phyloP scores from a whole-genome alignment of 2,888 invertebrate species.

The Chymomyza procnemis region DNA sequence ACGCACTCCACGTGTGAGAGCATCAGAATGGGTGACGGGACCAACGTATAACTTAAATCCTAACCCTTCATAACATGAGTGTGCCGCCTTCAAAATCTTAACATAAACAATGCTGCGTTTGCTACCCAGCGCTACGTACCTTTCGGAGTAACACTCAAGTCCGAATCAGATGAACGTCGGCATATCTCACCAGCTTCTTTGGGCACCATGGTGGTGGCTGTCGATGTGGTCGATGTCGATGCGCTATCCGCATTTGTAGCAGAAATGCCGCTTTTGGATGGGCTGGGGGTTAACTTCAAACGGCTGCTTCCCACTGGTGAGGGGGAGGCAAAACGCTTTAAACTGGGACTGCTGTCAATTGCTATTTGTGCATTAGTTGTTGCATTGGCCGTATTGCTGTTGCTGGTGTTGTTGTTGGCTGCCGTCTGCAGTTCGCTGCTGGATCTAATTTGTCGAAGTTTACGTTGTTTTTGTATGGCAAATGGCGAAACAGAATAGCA shows the following conservation, averaged over 20 bases:
- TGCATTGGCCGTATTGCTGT: too few species aligned
- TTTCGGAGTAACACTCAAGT: conserved; percentile 94
- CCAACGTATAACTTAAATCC: background rate
- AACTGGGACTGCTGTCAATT: conserved; percentile 42
- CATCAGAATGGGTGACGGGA: background rate
- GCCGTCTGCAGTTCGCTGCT: conserved; percentile 64
- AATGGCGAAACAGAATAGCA: conserved; percentile 71
- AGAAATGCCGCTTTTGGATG: conserved; percentile 78
- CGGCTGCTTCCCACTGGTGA: conserved; percentile 79
- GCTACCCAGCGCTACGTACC: conserved; percentile 81
- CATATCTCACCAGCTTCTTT: conserved; percentile 81
- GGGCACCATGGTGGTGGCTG: conserved; percentile 78
- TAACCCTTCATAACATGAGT: background rate
- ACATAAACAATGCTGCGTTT: background rate
- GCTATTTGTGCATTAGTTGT: conserved; percentile 23
- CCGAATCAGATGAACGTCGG: conserved; percentile 94
- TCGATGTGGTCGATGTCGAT: conserved; percentile 78
- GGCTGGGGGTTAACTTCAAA: conserved; percentile 80
- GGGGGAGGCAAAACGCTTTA: conserved; percentile 66
- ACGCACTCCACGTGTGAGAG: conserved; percentile 4
- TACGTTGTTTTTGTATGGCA: conserved; percentile 65
- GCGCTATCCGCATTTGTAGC: conserved; percentile 66
- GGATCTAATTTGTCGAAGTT: conserved; percentile 72
- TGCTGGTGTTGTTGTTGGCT: conserved; percentile 15
- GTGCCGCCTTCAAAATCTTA: background rate